phyloP scores from a whole-genome alignment of 92 coral and sea anemone genomes.

The Siderastrea siderea region DNA sequence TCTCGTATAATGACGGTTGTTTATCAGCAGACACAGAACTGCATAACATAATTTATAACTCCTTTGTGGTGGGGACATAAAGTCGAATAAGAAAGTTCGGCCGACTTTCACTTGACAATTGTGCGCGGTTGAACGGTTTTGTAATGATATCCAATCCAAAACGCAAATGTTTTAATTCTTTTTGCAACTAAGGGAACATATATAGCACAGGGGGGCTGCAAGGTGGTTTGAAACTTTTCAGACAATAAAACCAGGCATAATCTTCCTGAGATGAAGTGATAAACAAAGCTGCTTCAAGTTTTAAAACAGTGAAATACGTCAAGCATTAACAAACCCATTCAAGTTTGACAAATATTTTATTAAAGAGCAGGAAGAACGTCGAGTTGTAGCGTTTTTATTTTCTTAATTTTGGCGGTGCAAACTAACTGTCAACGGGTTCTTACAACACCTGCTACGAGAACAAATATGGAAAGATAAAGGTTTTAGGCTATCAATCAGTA shows the following conservation, averaged over 20 bases:
- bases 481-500: constrained; percentile 28
- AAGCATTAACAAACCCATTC: neutral
- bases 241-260: neutral
- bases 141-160: no score
- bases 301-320: neutral
- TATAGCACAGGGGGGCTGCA: no score
- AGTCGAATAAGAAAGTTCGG: neutral
- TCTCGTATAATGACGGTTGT: neutral
- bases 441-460: constrained; percentile 38
- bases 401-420: neutral
- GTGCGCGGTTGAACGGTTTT: neutral
- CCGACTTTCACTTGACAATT: neutral
- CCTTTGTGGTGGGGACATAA: neutral
- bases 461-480: constrained; percentile 13
- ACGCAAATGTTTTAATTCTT: neutral
- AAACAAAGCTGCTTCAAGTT: neutral
- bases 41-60: neutral
- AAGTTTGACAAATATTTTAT: constrained; percentile 13
- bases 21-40: neutral
- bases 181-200: neutral
- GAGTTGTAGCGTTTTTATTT: neutral
- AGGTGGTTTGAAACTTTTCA: neutral
- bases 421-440: constrained; percentile 32
- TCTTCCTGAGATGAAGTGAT: neutral
- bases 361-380: neutral